Evolutionary conservation across 2,888 invertebrate genomes (phyloP).

Genomic region (Thymelicus acteon): DNA sequence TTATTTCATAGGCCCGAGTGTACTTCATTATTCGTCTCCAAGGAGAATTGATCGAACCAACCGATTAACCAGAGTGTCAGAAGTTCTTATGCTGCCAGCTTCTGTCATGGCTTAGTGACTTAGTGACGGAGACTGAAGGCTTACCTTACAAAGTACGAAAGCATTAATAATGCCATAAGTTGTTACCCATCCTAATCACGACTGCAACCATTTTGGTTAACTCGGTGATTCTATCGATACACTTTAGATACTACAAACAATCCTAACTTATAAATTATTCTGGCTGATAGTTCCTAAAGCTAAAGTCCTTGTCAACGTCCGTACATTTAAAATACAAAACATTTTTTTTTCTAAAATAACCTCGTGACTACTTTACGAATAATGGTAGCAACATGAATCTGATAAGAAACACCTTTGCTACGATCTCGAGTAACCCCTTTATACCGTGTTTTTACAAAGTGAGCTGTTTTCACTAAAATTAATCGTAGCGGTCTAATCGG

Average conservation of each 20-base stretch:
- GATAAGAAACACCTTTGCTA: constrained; percentile 37
- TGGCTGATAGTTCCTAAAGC: no score
- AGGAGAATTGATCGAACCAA: no score
- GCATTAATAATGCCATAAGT: no score
- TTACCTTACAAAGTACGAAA: no score
- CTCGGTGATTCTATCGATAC: no score
- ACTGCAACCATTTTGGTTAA: not conserved
- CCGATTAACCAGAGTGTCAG: no score
- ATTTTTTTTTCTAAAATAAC: constrained; percentile 26
- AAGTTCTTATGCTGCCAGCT: no score
- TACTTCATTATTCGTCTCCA: no score
- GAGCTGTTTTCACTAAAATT: constrained; percentile 39
- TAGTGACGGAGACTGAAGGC: no score
- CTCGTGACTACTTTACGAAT: constrained; percentile 31
- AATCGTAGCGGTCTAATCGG: constrained; percentile 36
- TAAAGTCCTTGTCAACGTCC: not conserved
- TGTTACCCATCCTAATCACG: no score
- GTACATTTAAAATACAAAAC: not conserved
- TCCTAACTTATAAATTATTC: not conserved
- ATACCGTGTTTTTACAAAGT: constrained; percentile 34
- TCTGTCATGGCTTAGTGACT: no score
- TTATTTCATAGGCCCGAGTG: no score
- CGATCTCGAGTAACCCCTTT: constrained; percentile 36
- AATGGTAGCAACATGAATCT: constrained; percentile 35
- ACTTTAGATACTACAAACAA: not conserved